Evolutionary conservation across 1,140 invertebrate species (phyloP), one percentile per base, ranked within the genome.

Genomic region (Lepeophtheirus salmonis): DNA sequence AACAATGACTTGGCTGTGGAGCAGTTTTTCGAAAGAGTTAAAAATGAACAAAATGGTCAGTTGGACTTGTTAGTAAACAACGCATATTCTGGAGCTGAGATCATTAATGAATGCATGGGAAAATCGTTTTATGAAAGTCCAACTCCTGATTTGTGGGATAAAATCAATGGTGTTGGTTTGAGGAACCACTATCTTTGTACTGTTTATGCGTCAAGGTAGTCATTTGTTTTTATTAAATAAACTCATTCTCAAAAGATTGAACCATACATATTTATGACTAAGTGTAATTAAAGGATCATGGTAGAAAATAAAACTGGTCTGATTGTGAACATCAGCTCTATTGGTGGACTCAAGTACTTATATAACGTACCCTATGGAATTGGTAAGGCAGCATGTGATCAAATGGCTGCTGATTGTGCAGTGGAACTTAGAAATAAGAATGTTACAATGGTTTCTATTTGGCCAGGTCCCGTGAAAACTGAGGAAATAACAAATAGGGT

Each of bases 321-420:
- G 13, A 61, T 61, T 30, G 25, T 61, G 2, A 61, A 61, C 23
- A 18, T 61, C 12, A 55, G 41, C 49, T 53, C 50, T 21, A 13
- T 16, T 16, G 59, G 59, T 2, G 59, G 59, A 1, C 51, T 61
- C 16, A 60, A 21, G 49, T 60, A 60, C 16, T 23, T 57, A 10
- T 51, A 57, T 50, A 50, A 60, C 30, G 18, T 50, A 13, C 16
- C 22, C 49, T 60, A 60, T 22, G 30, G 57, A 6, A 50, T 50
- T 13, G 41, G 30, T 12, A 60, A 61, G 50, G 49, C 59, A n/a
- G 59, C 18, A 10, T 52, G 49, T 55, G 59, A 61, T 21, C 26
- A 48, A 12, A 61, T 61, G 59, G 59, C 59, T 2, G 59, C 59
- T 16, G 59, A 61, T 55, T 61, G 59, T 53, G 59, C 59, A 4